These are phyloP conservation scores for Hyposoter dolosus DNA, from an alignment of 2,888 invertebrate genomes.

Conservation along the genomic window DNA sequence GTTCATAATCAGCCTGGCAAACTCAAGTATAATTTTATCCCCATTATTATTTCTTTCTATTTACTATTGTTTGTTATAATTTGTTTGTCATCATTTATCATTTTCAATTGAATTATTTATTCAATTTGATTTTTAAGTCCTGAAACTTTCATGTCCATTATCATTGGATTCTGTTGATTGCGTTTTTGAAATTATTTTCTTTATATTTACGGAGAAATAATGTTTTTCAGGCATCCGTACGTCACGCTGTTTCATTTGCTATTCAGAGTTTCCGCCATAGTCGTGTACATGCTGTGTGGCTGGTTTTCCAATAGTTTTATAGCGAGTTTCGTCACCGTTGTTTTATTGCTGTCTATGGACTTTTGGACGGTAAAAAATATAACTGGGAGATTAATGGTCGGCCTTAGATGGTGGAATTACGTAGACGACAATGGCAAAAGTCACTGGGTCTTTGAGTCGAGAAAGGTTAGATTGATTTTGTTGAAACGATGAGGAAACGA, in stretches of 20 bases:
- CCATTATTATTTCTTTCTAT: background rate
- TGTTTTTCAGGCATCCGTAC: slow-evolving; percentile 91
- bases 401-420: slow-evolving; percentile 99
- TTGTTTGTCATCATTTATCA: background rate
- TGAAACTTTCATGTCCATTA: background rate
- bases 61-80: background rate
- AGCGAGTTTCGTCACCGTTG: slow-evolving; percentile 96
- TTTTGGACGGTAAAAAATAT: slow-evolving; percentile 99
- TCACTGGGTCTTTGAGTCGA: slow-evolving; percentile 98
- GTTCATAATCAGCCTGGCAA: slow-evolving; percentile 83
- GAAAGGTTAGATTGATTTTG: slow-evolving; percentile 88
- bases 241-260: slow-evolving; percentile 96
- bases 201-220: background rate
- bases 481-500: slow-evolving; percentile 24
- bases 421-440: slow-evolving; percentile 98
- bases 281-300: slow-evolving; percentile 95
- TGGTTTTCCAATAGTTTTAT: slow-evolving; percentile 97
- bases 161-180: background rate
- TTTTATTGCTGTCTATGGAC: slow-evolving; percentile 96
- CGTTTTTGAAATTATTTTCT: background rate
- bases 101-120: background rate
- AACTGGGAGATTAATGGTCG: slow-evolving; percentile 97
- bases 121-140: background rate
- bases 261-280: slow-evolving; percentile 93
- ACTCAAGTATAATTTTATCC: slow-evolving; percentile 81